phyloP scores from a whole-genome alignment of 2,113 vertebrate genomes.

The Barnardius zonarius region DNA sequence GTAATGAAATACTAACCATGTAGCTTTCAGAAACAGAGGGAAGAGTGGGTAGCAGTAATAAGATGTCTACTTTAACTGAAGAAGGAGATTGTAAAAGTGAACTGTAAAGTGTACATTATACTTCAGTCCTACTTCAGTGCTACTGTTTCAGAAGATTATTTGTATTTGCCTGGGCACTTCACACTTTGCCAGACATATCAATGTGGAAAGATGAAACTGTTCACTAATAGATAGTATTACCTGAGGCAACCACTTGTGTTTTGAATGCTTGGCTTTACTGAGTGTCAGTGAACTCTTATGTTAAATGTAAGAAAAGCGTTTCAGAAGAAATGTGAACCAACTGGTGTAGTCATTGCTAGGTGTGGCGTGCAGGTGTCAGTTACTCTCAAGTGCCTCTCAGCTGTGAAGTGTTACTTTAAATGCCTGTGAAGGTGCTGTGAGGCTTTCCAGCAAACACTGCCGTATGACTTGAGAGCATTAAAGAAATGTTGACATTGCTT shows the following conservation, averaged over 20 bases:
- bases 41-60: fast-evolving
- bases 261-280: not conserved
- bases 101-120: not conserved
- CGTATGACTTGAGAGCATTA: not conserved
- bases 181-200: not conserved
- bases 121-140: not conserved
- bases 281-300: fast-evolving
- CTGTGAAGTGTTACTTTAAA: not conserved
- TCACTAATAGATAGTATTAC: not conserved
- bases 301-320: not conserved
- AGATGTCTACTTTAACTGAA: not conserved
- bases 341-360: not conserved
- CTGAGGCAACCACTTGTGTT: not conserved
- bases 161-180: not conserved
- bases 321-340: fast-evolving
- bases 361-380: not conserved
- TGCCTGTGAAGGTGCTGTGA: not conserved
- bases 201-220: not conserved
- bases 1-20: not conserved
- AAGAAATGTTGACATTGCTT: not conserved
- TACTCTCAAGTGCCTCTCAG: not conserved
- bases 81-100: not conserved
- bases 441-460: not conserved
- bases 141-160: not conserved
- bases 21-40: not conserved